These are phyloP conservation scores for Hyperopisus bebe DNA, from an alignment of 2,113 vertebrate genomes.

Conservation along the genomic window DNA sequence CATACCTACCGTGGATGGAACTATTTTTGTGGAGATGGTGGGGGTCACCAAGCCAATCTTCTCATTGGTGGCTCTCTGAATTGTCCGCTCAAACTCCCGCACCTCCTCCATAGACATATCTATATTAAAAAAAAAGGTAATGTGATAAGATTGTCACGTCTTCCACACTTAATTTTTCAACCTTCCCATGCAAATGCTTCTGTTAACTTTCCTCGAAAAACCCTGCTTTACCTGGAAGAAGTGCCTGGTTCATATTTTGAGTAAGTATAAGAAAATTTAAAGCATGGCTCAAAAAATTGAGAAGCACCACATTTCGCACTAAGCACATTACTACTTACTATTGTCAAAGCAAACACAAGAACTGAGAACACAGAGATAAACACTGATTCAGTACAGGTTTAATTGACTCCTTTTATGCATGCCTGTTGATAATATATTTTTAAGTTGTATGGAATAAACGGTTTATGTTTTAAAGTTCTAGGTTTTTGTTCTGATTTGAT, in stretches of 20 bases:
- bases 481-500: background rate
- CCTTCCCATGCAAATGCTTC: background rate
- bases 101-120: conserved; percentile 66
- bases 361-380: background rate
- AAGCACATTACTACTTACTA: background rate
- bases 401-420: background rate
- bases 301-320: background rate
- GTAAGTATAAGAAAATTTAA: background rate
- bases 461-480: background rate
- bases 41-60: conserved; percentile 54
- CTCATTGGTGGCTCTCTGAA: conserved; percentile 63
- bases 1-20: conserved; percentile 32
- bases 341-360: background rate
- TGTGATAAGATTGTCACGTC: background rate
- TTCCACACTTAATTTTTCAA: background rate
- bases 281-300: background rate
- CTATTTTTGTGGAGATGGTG: conserved; percentile 49
- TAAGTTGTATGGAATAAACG: background rate
- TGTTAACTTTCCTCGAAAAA: background rate
- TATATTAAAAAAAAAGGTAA: conserved; percentile 14
- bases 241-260: background rate
- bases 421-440: background rate
- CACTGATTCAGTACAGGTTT: background rate
- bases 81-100: conserved; percentile 56
- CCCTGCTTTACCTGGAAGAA: background rate